Evolutionary conservation across 1,140 invertebrate species (phyloP), one percentile per base, ranked within the genome.

Genomic region (Daktulosphaira vitifoliae): DNA sequence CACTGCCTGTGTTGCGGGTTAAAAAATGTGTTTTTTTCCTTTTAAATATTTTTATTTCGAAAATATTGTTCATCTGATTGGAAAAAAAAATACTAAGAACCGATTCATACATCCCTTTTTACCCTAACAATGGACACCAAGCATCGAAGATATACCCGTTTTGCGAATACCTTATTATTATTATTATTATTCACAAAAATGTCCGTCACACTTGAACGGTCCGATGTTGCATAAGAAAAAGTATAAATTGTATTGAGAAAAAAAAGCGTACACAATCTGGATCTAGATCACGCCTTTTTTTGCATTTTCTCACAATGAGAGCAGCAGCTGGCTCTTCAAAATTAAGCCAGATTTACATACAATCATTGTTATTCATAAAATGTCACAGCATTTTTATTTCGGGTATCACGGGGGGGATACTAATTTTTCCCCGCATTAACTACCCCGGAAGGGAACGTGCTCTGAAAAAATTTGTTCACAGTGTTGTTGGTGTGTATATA

Each of bases 341-440:
- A 59, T 59, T 59, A 59, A 59, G 54, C 54, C 54, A 59, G 54
- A 59, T 59, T 59, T 59, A 59, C 54, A 59, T 59, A 59, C 42
- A 44, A 46, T 59, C 53, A 33, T 59, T 59, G 54, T 59, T 59
- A 59, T 59, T 59, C 54, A 59, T 39, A 29, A 59, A 59, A 59
- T 46, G 54, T 46, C 54, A n/a, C n/a, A 39, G 54, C 29, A 59
- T n/a, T 7, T 59, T 59, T 59, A 38, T 16, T 39, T 59, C 16
- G 1, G 9, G 22, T 9, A 16, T 23, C 4, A 29, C n/a, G n/a
- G n/a, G n/a, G 49, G 25, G 53, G 38, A 42, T 22, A 42, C 20
- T 56, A 23, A 26, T 44, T 56, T 56, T 56, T 44, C 25, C 25
- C 6, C 16, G 42, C n/a, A 25, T 26, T 51, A 25, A 51, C 49